Conservation (phyloP, 2,113 vertebrate species). For the Polypterus senegalus region DNA sequence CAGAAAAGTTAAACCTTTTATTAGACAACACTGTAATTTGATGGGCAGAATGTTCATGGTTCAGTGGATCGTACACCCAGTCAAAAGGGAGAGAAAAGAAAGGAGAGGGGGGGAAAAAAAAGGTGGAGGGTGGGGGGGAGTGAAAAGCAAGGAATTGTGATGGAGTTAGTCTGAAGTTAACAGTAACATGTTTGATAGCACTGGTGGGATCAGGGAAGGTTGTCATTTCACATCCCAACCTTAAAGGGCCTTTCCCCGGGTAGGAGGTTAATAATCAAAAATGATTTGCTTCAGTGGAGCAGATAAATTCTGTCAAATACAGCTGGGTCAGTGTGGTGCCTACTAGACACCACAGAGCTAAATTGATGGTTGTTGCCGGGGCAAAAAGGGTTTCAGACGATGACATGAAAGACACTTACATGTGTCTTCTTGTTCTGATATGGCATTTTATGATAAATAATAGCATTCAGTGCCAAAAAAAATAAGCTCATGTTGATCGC, state of each 20-base stretch:
- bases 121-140: background rate
- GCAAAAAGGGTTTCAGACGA: slow-evolving; percentile 34
- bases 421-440: slow-evolving; percentile 34
- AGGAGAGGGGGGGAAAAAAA: slow-evolving; percentile 1
- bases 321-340: slow-evolving; percentile 36
- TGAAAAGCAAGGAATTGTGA: slow-evolving; percentile 20
- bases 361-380: slow-evolving; percentile 41
- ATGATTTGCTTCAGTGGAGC: slow-evolving; percentile 50
- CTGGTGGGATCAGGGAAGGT: slow-evolving; percentile 26
- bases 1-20: slow-evolving; percentile 70
- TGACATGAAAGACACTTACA: slow-evolving; percentile 58
- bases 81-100: slow-evolving; percentile 29
- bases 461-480: too few relatives aligned
- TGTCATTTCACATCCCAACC: slow-evolving; percentile 48
- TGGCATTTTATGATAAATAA: slow-evolving; percentile 27
- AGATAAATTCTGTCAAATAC: slow-evolving; percentile 44
- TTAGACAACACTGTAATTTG: slow-evolving; percentile 72
- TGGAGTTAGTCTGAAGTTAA: slow-evolving; percentile 39
- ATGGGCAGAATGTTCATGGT: slow-evolving; percentile 60
- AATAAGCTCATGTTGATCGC: too few relatives aligned
- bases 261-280: slow-evolving; percentile 52
- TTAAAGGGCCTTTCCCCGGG: slow-evolving; percentile 29
- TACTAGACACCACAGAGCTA: slow-evolving; percentile 38
- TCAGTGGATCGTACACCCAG: slow-evolving; percentile 30
- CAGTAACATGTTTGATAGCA: slow-evolving; percentile 39